phyloP scores from a whole-genome alignment of 2,113 vertebrate species.

The Microcebus lehilahytsara region DNA sequence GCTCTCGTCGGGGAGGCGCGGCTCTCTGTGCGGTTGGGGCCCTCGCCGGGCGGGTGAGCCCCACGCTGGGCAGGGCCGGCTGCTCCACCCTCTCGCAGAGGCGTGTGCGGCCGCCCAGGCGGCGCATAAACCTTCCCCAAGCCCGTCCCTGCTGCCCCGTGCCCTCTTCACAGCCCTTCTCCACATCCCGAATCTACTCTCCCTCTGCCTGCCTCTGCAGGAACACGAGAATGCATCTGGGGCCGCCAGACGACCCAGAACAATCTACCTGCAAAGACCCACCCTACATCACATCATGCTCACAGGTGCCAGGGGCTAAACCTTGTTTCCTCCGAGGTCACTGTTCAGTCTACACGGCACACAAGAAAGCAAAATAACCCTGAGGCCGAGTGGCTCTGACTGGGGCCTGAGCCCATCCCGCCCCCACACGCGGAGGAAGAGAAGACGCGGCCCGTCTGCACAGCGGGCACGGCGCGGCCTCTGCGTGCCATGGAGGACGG shows the following conservation, averaged over 20 bases:
- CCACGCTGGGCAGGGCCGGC: neutral
- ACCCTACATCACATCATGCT: neutral
- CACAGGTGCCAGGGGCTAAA: neutral
- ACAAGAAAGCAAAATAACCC: neutral
- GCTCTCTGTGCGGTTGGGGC: neutral
- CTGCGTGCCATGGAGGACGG: neutral
- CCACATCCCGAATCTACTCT: neutral
- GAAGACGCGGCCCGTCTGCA: accelerated
- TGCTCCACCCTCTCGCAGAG: neutral
- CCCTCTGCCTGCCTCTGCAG: neutral
- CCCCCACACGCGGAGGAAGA: accelerated
- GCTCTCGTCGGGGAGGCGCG: accelerated
- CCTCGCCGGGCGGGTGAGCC: neutral
- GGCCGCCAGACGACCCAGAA: neutral
- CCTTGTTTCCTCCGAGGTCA: neutral
- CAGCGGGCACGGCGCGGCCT: accelerated
- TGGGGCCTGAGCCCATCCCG: neutral
- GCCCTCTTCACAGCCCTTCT: neutral
- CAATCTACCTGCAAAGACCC: neutral
- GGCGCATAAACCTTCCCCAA: neutral
- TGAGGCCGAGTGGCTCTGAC: neutral
- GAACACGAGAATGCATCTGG: neutral
- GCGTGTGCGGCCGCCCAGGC: neutral
- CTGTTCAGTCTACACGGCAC: neutral
- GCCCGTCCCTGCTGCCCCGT: accelerated